Evolutionary conservation across 1,140 invertebrate species (phyloP), one percentile per base, ranked within the genome.

Genomic region (Chironomus tepperi): DNA sequence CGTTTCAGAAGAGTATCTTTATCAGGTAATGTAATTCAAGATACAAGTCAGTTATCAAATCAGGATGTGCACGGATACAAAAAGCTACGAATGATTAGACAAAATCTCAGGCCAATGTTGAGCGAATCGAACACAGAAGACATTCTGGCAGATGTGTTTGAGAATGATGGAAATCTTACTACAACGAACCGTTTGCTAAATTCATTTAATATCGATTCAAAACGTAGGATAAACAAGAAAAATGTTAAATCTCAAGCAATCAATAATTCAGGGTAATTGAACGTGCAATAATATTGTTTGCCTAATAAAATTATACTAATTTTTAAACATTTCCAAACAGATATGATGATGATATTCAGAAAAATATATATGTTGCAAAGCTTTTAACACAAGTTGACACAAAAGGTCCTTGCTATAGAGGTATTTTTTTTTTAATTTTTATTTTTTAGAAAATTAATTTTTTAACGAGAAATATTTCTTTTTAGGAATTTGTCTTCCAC

Each of bases 31-130:
- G 74, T 78, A 0, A 77, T 42, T 7, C 24, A 21, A 9, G 42
- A 73, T 73, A 12, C 24, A 42, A 42, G 21, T n/a, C 34, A 73
- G 80, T 42, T 91, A 89, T 78, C 88, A 90, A 77, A 70, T 70
- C 86, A 91, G 82, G 90, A 92, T 81, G 86, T 92, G 76, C 84
- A 91, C 57, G 94, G 93, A 42, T 95, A 94, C 80, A 90, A 89
- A n/a, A 91, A 90, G 18, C 81, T 96, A 70, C 86, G 91, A 78
- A 88, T 87, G 57, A 83, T 95, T 24, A 89, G 91, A 76, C 85
- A 88, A n/a, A 84, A 88, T 79, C 84, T 90, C 75, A 84, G 88
- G 76, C 86, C 86, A 0, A 77, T 81, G 1, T 76, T 83, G 43
- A 79, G 79, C 0, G 80, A 82, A 73, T 80, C 80, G 10, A 77